Conservation (phyloP, 2,113 vertebrate species). For the Syngnathus scovelli region DNA sequence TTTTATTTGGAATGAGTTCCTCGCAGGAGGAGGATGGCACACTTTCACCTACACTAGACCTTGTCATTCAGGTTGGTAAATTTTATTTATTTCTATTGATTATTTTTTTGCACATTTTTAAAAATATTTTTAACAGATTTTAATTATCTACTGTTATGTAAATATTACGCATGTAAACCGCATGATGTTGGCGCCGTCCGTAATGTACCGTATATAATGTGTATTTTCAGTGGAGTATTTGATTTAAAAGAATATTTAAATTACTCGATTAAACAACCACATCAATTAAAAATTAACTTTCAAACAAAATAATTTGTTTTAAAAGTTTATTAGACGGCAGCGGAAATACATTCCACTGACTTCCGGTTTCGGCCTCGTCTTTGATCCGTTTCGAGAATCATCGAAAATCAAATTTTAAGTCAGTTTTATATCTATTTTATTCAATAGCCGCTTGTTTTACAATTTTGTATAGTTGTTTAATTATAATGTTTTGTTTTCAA, state of each 20-base stretch:
- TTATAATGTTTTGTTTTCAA: too few relatives aligned
- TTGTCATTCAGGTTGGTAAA: conserved; percentile 69
- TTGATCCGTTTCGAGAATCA: neutral
- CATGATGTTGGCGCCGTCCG: neutral
- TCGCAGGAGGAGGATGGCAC: conserved; percentile 26
- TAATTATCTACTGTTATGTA: too few relatives aligned
- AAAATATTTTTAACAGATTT: too few relatives aligned
- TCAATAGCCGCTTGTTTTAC: neutral
- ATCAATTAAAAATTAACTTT: neutral
- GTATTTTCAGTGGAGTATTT: too few relatives aligned
- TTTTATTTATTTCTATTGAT: too few relatives aligned
- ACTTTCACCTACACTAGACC: conserved; percentile 55
- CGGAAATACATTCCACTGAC: neutral
- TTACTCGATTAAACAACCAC: neutral
- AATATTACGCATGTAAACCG: neutral
- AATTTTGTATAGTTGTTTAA: too few relatives aligned
- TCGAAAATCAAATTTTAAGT: neutral
- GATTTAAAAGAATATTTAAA: neutral
- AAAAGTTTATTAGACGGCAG: neutral
- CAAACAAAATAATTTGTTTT: neutral
- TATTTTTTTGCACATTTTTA: too few relatives aligned
- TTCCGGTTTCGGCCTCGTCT: neutral
- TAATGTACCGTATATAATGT: neutral
- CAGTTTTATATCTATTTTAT: neutral
- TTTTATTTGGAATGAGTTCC: conserved; percentile 48